Conservation (phyloP, 2,113 vertebrate genomes). For the Perognathus longimembris region DNA sequence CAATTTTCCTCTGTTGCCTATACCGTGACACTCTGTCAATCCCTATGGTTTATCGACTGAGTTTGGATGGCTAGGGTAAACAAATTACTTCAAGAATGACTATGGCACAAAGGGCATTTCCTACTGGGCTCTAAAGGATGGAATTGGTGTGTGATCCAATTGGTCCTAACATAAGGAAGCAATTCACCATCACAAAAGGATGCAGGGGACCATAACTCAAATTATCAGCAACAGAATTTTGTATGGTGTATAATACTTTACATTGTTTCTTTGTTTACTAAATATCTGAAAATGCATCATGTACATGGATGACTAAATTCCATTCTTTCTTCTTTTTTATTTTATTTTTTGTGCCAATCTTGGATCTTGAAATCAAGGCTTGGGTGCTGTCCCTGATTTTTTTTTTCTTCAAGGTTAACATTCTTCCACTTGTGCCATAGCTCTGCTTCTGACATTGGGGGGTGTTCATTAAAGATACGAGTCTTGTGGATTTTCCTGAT, state of each 20-base stretch:
- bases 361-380: too few species aligned
- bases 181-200: not conserved
- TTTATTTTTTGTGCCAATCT: too few species aligned
- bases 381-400: too few species aligned
- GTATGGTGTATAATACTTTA: not conserved
- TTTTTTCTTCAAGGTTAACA: too few species aligned
- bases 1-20: conserved; percentile 61
- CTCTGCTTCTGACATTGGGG: too few species aligned
- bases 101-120: not conserved
- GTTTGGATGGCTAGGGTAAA: conserved; percentile 55
- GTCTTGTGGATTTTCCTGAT: too few species aligned
- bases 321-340: too few species aligned
- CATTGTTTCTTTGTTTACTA: not conserved
- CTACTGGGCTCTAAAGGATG: conserved; percentile 37
- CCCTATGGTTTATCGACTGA: conserved; percentile 52
- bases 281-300: not conserved
- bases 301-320: not conserved
- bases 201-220: not conserved
- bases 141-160: not conserved
- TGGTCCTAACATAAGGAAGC: conserved; percentile 34
- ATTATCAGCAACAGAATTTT: not conserved
- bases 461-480: too few species aligned
- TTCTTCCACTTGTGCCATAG: too few species aligned
- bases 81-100: conserved; percentile 54
- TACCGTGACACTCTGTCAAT: conserved; percentile 54